Evolutionary conservation across 2,888 invertebrate species (phyloP), one percentile per base, ranked within the genome.

Genomic region (Hirtodrosophila confusa): DNA sequence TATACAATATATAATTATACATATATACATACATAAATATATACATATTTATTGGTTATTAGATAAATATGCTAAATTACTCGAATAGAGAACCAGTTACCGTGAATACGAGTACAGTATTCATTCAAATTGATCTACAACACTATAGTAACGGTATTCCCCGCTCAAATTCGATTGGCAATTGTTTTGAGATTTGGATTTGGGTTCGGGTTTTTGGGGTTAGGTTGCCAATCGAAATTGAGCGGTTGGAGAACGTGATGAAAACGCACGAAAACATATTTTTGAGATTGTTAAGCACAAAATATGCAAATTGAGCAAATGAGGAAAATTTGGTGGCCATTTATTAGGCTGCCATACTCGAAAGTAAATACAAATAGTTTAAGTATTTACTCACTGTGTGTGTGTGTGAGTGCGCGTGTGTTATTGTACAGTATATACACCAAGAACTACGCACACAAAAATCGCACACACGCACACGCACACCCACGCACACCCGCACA

Each of bases 381-480:
- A 40, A 48, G 36, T 27, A 27, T 27, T 27, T 27, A 40, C 39
- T 47, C 40, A 62, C 49, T 49, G 75, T 69, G 56, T 56, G 57
- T 39, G 51, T 57, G 27, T 61, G 40, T 55, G 39, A 12, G 3
- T 37, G 36, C 43, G 55, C 48, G 57, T 45, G 54, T 45, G 31
- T 45, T 67, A 66, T 55, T 80, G 87, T 80, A 80, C 75, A 80
- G 86, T 74, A 80, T 65, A 49, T 53, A 69, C 55, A 70, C 61
- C 47, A 50, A 57, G n/a, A 31, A 43, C 27, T 23, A 53, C 45
- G 64, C 62, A 48, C 54, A 47, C 47, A 60, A 40, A 41, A 40
- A 41, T 23, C 47, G 5, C 23, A 44, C 45, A 37, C 54, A 48
- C 43, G 41, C 54, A 62, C 37, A 47, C 47, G 39, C 48, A 33